A percentile compares a stretch with the other conserved stretches of the same genome.
phyloP scores from a whole-genome alignment of 2,888 invertebrate species.

The Torymus tubicola region DNA sequence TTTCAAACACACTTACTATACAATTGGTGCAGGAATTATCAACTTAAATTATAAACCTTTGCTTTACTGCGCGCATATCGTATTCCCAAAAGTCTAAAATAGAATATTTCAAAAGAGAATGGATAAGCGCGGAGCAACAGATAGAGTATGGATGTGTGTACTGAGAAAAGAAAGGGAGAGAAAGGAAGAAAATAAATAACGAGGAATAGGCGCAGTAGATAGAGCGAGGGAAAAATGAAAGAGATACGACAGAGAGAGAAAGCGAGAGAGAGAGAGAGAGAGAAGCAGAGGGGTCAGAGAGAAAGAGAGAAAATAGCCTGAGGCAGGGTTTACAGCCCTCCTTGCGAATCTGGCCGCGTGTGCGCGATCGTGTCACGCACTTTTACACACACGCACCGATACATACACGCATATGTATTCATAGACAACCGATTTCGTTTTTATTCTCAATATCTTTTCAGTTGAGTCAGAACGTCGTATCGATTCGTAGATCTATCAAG shows the following conservation, averaged over 20 bases:
- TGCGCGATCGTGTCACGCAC: conserved; percentile 61
- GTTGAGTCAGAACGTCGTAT: no score
- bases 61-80: no score
- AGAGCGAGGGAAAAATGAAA: conserved; percentile 39
- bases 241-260: background rate
- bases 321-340: conserved; percentile 76
- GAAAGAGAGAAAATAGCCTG: conserved; percentile 67
- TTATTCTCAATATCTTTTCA: no score
- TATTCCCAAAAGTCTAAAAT: no score
- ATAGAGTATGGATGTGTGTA: background rate
- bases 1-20: no score
- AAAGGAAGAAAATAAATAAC: conserved; percentile 26
- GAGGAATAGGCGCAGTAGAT: conserved; percentile 11
- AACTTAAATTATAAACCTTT: no score
- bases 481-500: no score
- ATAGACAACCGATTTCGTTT: no score
- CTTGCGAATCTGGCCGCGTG: conserved; percentile 76
- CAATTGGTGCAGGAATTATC: no score
- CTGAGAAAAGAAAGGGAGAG: conserved; percentile 20
- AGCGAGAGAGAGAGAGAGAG: background rate
- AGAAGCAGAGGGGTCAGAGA: conserved; percentile 7
- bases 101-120: no score
- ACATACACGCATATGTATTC: background rate
- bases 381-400: background rate
- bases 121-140: background rate